Base-by-base conservation (phyloP, 1,140 invertebrate genomes). In the Melipona quadrifasciata region DNA sequence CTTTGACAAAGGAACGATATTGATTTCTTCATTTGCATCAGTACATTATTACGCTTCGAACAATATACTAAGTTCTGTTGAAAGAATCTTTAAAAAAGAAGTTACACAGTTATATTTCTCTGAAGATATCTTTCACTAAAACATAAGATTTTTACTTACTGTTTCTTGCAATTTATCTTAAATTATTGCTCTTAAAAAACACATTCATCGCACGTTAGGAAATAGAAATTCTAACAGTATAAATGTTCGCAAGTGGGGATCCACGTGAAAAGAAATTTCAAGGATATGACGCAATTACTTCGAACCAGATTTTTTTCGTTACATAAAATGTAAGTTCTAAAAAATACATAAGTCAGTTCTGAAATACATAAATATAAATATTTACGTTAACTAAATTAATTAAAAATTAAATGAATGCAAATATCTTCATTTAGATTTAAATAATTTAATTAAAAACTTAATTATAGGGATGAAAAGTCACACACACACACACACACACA, bases 1-100 rank as follows among this genome's bases (percentile, higher is more conserved):
- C 51, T 79, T 47, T 68, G 31, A 79, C 21, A 11, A 67, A 34
- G 47, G 21, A 68, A 67, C 21, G 47, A n/a, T 79, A 79, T 79
- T 55, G 77, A 79, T 79, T 79, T 79, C 64, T 68, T 53, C 77
- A 68, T 79, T 79, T 68, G 3, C 55, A 67, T 21, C 16, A 58
- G 19, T 76, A 76, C 57, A 76, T 58, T 76, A 39, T 14, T 64
- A 10, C 10, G 24, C 2, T 17, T 64, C 24, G 58, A n/a, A 24
- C 5, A 61, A 34, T 61, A 31, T 27, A n/a, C 61, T 19, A 55
- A 61, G 16, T 47, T 31, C 34, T 76, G 14, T 21, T 57, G 19
- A 47, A 53, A 57, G 27, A 57, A 31, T 31, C 1, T 31, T 53
- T 53, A 31, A 27, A 78, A 12, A 34, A 67, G 16, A 27, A 75